Base-by-base conservation (phyloP, 2,797 vertebrate genomes). In the Silurus aristotelis region DNA sequence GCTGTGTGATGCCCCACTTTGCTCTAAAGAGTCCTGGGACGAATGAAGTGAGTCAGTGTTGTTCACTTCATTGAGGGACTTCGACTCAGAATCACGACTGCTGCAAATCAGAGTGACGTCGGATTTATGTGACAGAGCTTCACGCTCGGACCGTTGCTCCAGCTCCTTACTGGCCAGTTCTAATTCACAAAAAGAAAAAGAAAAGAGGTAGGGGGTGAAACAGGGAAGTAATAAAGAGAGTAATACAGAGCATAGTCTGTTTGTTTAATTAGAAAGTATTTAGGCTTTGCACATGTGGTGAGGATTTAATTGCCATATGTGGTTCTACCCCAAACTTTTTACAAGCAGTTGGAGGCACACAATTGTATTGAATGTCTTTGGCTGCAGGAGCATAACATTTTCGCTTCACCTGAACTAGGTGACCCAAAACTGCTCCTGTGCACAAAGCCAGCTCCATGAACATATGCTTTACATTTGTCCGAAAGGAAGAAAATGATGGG, bases 81-180 rank as follows among this genome's bases (percentile, higher is more conserved):
- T 88, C 15, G 91, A 89, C 72, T 92, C 91, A 0, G 86, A 85
- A 87, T 91, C 87, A 15, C 87, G 83, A 84, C 85, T 87, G 12
- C 55, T 85, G 88, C 84, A 86, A 82, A 79, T 67, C 52, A 89
- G 70, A 19, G 73, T 88, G 78, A 89, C 84, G 12, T 92, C 91
- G 17, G 90, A 79, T 80, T 83, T 89, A 22, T 85, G 87, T 25
- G 90, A 87, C 78, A 87, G 83, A 20, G 20, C 72, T 14, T 81
- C 83, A 64, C 90, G 84, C 63, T 93, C 85, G 15, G 83, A 84
- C 6, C 68, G 87, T 66, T 73, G 73, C 85, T 91, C 93, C 25
- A 90, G 87, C 78, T 93, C 92, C 89, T 94, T 95, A 88, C 89
- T 92, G 71, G 94, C 94, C 89, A 95, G 79, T 80, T 96, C 95